Percentiles rank a stretch among this genome's conserved stretches.
Evolutionary conservation across 2,797 vertebrate species (phyloP).

Genomic region (Ciconia nigra): DNA sequence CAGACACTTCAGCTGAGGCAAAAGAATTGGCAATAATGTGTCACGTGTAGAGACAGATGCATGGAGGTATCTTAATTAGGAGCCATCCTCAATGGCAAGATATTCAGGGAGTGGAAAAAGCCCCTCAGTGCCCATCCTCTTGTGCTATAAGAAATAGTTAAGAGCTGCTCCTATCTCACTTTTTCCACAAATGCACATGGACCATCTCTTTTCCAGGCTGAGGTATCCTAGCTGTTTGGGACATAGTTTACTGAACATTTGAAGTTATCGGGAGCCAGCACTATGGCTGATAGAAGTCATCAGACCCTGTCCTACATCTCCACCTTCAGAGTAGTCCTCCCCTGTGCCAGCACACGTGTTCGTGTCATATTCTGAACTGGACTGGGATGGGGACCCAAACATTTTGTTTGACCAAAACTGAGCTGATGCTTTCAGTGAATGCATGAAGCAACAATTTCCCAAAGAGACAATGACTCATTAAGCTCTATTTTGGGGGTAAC

Average conservation of each 20-base stretch:
- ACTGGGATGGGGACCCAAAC: neutral
- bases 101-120: neutral
- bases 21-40: rapidly evolving
- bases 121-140: neutral
- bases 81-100: neutral
- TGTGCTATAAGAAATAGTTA: neutral
- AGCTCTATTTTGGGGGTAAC: neutral
- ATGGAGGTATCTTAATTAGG: neutral
- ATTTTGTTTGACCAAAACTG: neutral
- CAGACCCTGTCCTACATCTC: neutral
- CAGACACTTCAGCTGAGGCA: neutral
- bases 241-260: neutral
- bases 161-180: neutral
- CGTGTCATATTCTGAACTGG: neutral
- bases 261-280: neutral
- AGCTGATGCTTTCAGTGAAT: neutral
- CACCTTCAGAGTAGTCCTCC: neutral
- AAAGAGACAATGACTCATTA: neutral
- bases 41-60: neutral
- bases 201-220: neutral
- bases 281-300: neutral
- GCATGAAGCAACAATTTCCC: neutral
- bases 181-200: neutral
- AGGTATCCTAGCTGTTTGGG: neutral
- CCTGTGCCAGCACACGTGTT: neutral